phyloP scores from a whole-genome alignment of 2,888 invertebrate species.

The Leptinotarsa juncta region DNA sequence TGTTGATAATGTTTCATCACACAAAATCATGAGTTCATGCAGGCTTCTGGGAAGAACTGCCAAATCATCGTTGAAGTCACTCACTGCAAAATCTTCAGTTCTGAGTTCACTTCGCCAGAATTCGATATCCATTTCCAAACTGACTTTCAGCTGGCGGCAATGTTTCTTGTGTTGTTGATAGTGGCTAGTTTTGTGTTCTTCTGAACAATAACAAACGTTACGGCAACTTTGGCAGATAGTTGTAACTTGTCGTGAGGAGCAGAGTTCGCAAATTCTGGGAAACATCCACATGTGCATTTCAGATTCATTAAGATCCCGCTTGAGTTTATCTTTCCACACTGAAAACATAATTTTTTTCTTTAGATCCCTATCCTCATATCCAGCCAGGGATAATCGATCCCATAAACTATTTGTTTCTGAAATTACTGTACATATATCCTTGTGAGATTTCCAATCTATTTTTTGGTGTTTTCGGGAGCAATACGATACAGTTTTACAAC shows the following conservation, averaged over 20 bases:
- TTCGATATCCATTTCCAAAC: conserved; percentile 41
- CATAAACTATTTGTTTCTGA: conserved; percentile 37
- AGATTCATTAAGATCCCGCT: conserved; percentile 46
- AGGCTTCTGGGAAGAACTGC: conserved; percentile 33
- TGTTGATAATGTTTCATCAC: conserved; percentile 26
- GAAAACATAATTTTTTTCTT: conserved; percentile 37
- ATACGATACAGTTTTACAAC: conserved; percentile 80
- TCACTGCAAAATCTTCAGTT: background rate
- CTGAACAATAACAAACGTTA: conserved; percentile 52
- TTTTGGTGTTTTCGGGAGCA: conserved; percentile 84
- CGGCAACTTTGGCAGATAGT: conserved; percentile 49
- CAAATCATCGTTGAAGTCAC: conserved; percentile 21
- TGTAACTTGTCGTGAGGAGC: conserved; percentile 45
- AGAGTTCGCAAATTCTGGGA: conserved; percentile 55
- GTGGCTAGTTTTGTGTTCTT: conserved; percentile 44
- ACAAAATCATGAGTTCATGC: conserved; percentile 33
- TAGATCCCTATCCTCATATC: conserved; percentile 36
- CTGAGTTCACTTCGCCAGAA: background rate
- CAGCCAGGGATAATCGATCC: conserved; percentile 24
- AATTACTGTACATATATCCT: conserved; percentile 68
- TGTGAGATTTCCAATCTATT: conserved; percentile 83
- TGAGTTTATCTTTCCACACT: conserved; percentile 47
- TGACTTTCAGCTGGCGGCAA: conserved; percentile 48
- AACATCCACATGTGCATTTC: conserved; percentile 58
- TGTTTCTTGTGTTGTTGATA: conserved; percentile 40